These are phyloP conservation scores for Masnerella sp. DNA, from an alignment of 2,888 invertebrate genomes.

Conservation along the genomic window DNA sequence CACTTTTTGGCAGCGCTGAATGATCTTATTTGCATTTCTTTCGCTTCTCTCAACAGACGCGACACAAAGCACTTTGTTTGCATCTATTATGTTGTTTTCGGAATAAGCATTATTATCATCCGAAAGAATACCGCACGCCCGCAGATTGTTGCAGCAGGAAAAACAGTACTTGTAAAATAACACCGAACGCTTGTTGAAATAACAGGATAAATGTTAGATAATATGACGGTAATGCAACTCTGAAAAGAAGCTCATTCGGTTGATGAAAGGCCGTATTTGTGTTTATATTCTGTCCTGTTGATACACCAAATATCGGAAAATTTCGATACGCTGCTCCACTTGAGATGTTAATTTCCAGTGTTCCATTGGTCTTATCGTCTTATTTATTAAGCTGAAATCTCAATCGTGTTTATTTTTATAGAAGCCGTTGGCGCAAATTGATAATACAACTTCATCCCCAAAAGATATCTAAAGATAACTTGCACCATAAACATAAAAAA, in stretches of 20 bases:
- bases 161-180: conserved; percentile 36
- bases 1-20: conserved; percentile 34
- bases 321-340: conserved; percentile 13
- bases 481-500: too few relatives aligned
- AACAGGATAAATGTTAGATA: conserved; percentile 38
- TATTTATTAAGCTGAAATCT: too few relatives aligned
- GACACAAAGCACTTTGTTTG: conserved; percentile 28
- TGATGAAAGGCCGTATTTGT: conserved; percentile 14
- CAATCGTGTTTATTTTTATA: too few relatives aligned
- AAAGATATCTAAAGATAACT: too few relatives aligned
- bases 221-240: conserved; percentile 19
- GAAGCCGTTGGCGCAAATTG: too few relatives aligned
- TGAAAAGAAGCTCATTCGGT: conserved; percentile 9
- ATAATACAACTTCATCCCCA: too few relatives aligned
- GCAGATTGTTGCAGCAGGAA: conserved; percentile 21
- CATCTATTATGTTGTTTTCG: conserved; percentile 31
- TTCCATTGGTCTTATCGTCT: background rate
- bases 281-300: conserved; percentile 1
- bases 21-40: conserved; percentile 32
- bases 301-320: conserved; percentile 20
- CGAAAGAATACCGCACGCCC: conserved; percentile 7
- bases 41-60: conserved; percentile 17
- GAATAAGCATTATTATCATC: conserved; percentile 21
- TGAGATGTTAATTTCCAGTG: conserved; percentile 8
- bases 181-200: conserved; percentile 26